Evolutionary conservation across 2,888 invertebrate species (phyloP), one percentile per base, ranked within the genome.

Genomic region (Laothoe populi): DNA sequence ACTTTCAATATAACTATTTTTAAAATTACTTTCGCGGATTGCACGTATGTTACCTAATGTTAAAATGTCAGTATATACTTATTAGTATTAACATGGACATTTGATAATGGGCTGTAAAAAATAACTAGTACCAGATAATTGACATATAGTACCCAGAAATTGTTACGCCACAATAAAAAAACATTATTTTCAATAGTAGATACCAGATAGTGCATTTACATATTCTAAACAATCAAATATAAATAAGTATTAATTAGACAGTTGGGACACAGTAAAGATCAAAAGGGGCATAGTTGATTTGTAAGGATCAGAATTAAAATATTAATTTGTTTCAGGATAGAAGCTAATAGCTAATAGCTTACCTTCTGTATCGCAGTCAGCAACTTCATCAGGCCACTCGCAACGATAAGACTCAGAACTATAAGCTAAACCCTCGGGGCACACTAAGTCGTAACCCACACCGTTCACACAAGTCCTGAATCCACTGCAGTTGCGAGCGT

Each of bases 321-420:
- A 45, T 21, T 10, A 0, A 2, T 45, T 8, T 26, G 5, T 26
- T 26, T 26, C 26, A 31, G 31, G 5, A 42, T 4, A 48, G 11
- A n/a, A n/a, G n/a, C n/a, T n/a, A n/a, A n/a, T n/a, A n/a, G n/a
- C n/a, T 0, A 35, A 21, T 49, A 49, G n/a, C 60, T 65, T 85
- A 96, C 96, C 95, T 94, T 97, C 97, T 59, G 96, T 96, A 79
- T 97, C 96, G 74, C 97, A 97, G 63, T 95, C 95, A 3, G 94
- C 83, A 0, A 97, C 97, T 83, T 96, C 94, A 88, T 98, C 98
- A 3, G 97, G 97, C 97, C 97, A 98, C 67, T 98, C 97, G 82
- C 98, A 98, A 60, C 95, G 94, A 79, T 97, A 96, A 10, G 93
- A 94, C 11, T 94, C 94, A 1, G 94, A 91, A 82, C 95, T 96